phyloP scores from a whole-genome alignment of 1,140 invertebrate species.

The Doryteuthis pealeii region DNA sequence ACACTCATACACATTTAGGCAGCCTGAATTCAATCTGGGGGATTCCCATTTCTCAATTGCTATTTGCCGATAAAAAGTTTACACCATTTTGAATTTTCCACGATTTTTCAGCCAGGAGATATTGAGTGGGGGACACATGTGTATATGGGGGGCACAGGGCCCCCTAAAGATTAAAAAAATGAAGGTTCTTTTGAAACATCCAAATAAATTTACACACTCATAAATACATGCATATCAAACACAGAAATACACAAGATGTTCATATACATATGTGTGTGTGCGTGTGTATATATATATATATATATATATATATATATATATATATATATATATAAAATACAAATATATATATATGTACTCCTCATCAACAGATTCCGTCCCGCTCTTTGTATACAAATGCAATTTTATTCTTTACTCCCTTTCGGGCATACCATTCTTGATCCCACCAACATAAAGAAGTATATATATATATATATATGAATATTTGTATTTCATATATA shows the following conservation, averaged over 20 bases:
- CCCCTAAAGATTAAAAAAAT: neutral
- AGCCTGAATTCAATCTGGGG: neutral
- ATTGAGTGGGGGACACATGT: neutral
- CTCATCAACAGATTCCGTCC: too few species aligned
- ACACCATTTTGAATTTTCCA: neutral
- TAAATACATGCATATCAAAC: neutral
- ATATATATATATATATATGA: too few species aligned
- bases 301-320: neutral
- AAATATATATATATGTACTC: too few species aligned
- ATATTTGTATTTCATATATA: too few species aligned
- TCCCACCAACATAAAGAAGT: too few species aligned
- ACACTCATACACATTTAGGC: too few species aligned
- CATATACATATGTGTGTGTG: neutral
- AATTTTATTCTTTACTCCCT: too few species aligned
- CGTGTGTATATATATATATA: conserved; percentile 1
- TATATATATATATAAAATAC: too few species aligned
- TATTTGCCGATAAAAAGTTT: neutral
- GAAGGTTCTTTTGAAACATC: neutral
- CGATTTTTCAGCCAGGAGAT: too few species aligned
- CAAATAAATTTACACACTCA: neutral
- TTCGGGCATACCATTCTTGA: too few species aligned
- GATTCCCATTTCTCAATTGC: neutral
- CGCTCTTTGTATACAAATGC: too few species aligned
- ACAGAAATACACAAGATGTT: neutral
- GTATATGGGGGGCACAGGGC: neutral